A percentile compares a stretch with the other conserved stretches of the same genome.
These are phyloP conservation scores for Malaclemys terrapin DNA, from an alignment of 2,113 vertebrate genomes.

Conservation along the genomic window DNA sequence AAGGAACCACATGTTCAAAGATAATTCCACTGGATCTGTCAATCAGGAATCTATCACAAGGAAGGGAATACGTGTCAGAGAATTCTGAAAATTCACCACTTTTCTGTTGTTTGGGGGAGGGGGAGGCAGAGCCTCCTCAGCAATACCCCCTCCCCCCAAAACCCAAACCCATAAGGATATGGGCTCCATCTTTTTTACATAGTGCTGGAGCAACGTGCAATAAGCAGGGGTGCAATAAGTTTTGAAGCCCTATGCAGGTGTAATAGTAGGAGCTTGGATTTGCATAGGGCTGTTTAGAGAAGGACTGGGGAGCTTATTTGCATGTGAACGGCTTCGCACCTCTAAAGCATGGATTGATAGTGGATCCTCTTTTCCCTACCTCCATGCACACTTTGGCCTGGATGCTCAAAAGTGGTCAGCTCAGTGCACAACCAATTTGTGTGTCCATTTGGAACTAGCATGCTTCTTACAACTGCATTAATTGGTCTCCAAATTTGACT, in stretches of 20 bases:
- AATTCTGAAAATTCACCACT: not conserved
- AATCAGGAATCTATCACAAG: not conserved
- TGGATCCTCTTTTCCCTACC: not conserved
- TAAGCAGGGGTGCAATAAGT: not conserved
- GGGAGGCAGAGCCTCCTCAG: not conserved
- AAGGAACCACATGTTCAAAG: too few species aligned
- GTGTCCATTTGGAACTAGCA: not conserved
- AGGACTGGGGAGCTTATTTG: not conserved
- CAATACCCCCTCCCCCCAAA: not conserved
- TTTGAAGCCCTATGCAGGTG: not conserved
- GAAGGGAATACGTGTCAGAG: not conserved
- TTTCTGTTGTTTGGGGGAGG: not conserved
- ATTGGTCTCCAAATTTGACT: not conserved
- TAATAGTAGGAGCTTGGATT: not conserved
- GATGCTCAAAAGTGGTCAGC: not conserved
- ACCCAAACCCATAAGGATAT: not conserved
- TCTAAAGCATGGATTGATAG: not conserved
- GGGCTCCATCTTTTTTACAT: not conserved
- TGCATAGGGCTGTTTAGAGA: not conserved
- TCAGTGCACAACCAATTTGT: not conserved
- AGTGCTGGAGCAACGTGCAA: too few species aligned
- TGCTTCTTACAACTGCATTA: not conserved
- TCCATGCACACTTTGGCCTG: not conserved
- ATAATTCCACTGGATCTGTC: too few species aligned
- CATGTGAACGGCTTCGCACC: not conserved